Conservation (phyloP, 2,888 invertebrate genomes). For the Nomada flava region DNA sequence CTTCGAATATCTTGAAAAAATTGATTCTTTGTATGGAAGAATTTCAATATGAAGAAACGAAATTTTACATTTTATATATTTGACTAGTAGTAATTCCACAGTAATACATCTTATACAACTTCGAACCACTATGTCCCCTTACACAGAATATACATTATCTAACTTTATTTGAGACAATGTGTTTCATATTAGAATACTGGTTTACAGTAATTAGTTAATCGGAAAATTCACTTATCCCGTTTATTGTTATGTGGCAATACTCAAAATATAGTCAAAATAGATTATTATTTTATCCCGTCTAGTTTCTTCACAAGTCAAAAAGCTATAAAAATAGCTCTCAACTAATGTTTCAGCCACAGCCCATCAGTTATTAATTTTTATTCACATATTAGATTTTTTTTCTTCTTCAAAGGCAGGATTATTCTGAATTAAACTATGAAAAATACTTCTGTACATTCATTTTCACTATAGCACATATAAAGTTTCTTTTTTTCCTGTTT, state of each 20-base stretch:
- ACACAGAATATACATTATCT: constrained; percentile 26
- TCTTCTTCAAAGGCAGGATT: constrained; percentile 80
- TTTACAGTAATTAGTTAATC: constrained; percentile 44
- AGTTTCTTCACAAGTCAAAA: constrained; percentile 80
- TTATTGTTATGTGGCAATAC: constrained; percentile 72
- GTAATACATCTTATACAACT: constrained; percentile 38
- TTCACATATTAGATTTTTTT: constrained; percentile 78
- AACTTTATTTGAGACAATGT: constrained; percentile 24
- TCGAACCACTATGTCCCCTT: constrained; percentile 26
- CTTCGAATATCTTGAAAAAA: constrained; percentile 17
- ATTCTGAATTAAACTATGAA: constrained; percentile 81
- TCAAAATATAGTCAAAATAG: constrained; percentile 84
- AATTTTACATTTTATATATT: constrained; percentile 49
- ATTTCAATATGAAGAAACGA: constrained; percentile 32
- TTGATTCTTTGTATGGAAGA: constrained; percentile 46
- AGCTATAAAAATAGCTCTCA: constrained; percentile 84
- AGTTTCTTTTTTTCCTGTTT: constrained; percentile 52
- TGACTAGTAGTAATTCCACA: constrained; percentile 34
- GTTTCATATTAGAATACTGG: constrained; percentile 36
- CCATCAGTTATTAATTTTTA: constrained; percentile 80
- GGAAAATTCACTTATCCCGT: constrained; percentile 55
- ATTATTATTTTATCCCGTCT: constrained; percentile 81
- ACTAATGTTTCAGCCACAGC: constrained; percentile 82
- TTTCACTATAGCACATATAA: constrained; percentile 75
- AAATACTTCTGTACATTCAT: constrained; percentile 77